Conservation (phyloP, 2,113 vertebrate genomes). For the Actenoides hombroni region DNA sequence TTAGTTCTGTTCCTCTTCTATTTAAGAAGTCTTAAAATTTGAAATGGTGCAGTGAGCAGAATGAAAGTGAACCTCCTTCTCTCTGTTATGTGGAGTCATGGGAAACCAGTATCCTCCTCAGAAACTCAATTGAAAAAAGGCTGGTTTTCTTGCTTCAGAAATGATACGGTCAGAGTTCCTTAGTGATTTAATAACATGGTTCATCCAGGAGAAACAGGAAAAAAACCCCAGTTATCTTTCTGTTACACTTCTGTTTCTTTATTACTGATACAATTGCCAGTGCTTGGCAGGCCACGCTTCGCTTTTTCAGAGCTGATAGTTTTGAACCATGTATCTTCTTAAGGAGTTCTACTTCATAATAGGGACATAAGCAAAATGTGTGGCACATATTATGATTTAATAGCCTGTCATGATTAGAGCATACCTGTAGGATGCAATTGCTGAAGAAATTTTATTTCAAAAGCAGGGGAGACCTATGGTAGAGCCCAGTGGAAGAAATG, state of each 20-base stretch:
- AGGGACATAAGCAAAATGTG: neutral
- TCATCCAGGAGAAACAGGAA: neutral
- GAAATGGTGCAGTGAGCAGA: neutral
- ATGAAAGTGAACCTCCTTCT: neutral
- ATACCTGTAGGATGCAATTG: fast-evolving
- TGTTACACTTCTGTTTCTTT: neutral
- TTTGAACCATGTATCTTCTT: neutral
- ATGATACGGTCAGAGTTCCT: neutral
- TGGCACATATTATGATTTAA: neutral
- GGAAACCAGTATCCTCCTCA: neutral
- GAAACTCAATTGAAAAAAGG: neutral
- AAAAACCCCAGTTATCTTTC: neutral
- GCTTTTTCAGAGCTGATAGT: neutral
- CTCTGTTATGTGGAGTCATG: neutral
- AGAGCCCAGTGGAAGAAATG: neutral
- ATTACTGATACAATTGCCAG: neutral
- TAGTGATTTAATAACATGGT: neutral
- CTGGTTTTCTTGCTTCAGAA: neutral
- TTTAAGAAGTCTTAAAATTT: neutral
- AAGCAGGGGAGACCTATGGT: neutral
- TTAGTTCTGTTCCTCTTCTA: neutral
- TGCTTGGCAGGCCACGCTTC: neutral
- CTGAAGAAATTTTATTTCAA: neutral
- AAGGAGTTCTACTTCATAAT: neutral
- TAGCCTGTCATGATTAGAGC: neutral